Evolutionary conservation across 2,797 vertebrate genomes (phyloP), one percentile per base, ranked within the genome.

Genomic region (Aplochiton taeniatus): DNA sequence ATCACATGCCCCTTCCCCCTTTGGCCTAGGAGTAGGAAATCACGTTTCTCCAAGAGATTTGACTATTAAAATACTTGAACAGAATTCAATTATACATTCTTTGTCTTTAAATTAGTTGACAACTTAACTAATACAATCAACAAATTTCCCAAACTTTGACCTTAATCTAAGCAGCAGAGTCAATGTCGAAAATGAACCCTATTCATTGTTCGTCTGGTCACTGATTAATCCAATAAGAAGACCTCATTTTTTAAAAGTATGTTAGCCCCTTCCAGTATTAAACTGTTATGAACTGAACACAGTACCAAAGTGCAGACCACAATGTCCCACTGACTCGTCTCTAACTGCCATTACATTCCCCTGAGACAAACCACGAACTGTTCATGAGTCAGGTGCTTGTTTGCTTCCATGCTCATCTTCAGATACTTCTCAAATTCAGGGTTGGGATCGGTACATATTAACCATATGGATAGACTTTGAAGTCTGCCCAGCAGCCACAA

Each of bases 301-400:
- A 97, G 90, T 0, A 96, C 94, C 71, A 96, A 18, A 0, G 95
- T 95, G 67, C 91, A 87, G 44, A 96, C 84, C 1, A 95, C 93
- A 0, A 85, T 95, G 0, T 97, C 95, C n/a, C 83, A 95, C 51
- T 0, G 93, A 94, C 0, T 69, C 77, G 1, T 92, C 91, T 11
- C 65, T 43, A 1, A 96, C 83, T 0, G 63, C 77, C 8, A 4
- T 18, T 89, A 96, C 85, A 70, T 94, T 97, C 95, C 0, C 83
- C 95, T 0, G 83, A 45, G 0, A 83, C 83, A 0, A n/a, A 92
- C 80, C 0, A 94, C 1, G 46, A 95, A 92, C 0, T 0, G 4
- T 41, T 89, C 86, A 0, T 90, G 93, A 0, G 80, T 83, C 0
- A 97, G 9, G 44, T 96, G 94, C 18, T 79, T 58, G 63, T 91